Conservation (phyloP, 2,888 invertebrate genomes). For the Liodrosophila aerea region DNA sequence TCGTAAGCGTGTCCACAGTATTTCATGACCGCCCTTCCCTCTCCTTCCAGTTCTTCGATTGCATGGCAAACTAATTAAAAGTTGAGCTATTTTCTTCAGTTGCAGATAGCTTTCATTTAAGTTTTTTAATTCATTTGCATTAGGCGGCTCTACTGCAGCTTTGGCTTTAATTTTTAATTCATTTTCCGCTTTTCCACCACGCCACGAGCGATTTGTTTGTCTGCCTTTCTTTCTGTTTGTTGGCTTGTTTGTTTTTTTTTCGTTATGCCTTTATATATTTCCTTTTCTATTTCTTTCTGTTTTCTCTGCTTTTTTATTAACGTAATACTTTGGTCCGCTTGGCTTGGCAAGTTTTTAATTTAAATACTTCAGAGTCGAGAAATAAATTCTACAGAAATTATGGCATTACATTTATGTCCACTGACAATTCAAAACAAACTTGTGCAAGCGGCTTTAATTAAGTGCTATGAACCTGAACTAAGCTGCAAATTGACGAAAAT, state of each 20-base stretch:
- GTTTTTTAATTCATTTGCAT: conserved; percentile 60
- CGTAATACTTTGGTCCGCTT: conserved; percentile 38
- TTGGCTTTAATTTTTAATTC: conserved; percentile 69
- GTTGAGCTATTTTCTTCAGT: conserved; percentile 64
- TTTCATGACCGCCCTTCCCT: background rate
- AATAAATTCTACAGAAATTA: conserved; percentile 25
- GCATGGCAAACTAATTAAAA: conserved; percentile 74
- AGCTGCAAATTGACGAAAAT: conserved; percentile 39
- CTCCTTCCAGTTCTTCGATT: conserved; percentile 10
- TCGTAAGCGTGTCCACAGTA: background rate
- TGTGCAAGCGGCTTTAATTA: conserved; percentile 36
- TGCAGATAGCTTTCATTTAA: conserved; percentile 59
- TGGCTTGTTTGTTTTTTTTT: conserved; percentile 6
- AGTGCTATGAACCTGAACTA: conserved; percentile 7
- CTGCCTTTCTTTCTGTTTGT: conserved; percentile 13
- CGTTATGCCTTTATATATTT: conserved; percentile 1
- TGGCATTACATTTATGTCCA: conserved; percentile 44
- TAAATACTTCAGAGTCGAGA: conserved; percentile 37
- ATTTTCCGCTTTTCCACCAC: conserved; percentile 33
- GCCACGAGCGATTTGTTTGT: conserved; percentile 40
- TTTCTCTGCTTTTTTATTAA: conserved; percentile 28
- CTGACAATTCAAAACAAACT: conserved; percentile 14
- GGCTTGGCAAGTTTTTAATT: conserved; percentile 50
- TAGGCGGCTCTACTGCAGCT: conserved; percentile 31
- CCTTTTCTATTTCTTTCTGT: conserved; percentile 3